Evolutionary conservation across 2,797 vertebrate genomes (phyloP).

Genomic region (Eulemur coronatus): DNA sequence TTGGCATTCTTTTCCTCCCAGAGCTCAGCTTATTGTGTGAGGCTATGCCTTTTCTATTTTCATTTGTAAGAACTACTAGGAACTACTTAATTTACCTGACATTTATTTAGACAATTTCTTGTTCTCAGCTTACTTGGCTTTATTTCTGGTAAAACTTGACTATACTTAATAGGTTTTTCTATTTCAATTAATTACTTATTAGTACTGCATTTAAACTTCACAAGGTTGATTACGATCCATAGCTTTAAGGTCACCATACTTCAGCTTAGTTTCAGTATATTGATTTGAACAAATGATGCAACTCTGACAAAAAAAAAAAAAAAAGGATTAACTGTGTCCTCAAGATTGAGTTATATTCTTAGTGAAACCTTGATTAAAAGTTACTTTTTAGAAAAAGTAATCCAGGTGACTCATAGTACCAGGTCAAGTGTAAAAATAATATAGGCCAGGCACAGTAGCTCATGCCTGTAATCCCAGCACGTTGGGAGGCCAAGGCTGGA

Average conservation of each 20-base stretch:
- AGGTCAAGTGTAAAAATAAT: not conserved
- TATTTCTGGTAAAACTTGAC: constrained; percentile 25
- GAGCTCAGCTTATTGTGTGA: not conserved
- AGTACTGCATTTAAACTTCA: not conserved
- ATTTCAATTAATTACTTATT: constrained; percentile 40
- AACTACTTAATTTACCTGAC: not conserved
- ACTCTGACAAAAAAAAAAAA: constrained; percentile 36
- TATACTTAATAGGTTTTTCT: not conserved
- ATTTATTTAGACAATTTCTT: not conserved
- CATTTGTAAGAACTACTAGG: not conserved
- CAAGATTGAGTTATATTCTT: not conserved
- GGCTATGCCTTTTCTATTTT: not conserved
- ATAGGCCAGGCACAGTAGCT: not conserved
- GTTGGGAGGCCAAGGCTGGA: not conserved
- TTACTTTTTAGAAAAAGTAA: not conserved
- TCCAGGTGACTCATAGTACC: not conserved
- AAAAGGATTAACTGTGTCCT: not conserved
- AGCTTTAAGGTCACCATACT: not conserved
- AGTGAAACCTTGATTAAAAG: not conserved
- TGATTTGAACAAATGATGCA: constrained; percentile 30
- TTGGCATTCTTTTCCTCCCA: not conserved
- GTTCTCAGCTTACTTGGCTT: not conserved
- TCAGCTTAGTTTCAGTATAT: not conserved
- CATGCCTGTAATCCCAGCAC: not conserved
- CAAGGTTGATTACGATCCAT: not conserved